A percentile compares a stretch with the other conserved stretches of the same genome.
Conservation (phyloP, 2,113 vertebrate genomes). For the Anseranas semipalmata region DNA sequence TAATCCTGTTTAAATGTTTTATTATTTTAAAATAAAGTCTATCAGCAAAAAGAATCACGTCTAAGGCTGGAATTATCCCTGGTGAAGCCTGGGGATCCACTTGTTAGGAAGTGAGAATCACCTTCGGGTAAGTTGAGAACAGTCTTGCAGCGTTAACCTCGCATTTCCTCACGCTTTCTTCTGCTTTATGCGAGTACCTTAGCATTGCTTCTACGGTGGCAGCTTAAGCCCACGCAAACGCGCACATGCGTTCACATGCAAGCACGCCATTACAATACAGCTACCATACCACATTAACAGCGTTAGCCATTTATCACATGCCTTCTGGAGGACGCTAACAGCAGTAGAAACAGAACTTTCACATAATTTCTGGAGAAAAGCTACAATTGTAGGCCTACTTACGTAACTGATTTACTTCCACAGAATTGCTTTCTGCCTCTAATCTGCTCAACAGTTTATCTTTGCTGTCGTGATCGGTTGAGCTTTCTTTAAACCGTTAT, state of each 20-base stretch:
- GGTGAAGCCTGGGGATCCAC: background rate
- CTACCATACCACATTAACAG: background rate
- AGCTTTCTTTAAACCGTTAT: constrained; percentile 61
- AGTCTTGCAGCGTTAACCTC: background rate
- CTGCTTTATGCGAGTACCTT: background rate
- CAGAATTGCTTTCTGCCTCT: constrained; percentile 66
- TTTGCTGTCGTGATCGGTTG: constrained; percentile 34
- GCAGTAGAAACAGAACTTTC: background rate
- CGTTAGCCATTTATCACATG: background rate
- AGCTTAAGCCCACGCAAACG: background rate
- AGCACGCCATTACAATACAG: background rate
- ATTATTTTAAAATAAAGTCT: background rate
- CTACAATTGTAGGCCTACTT: constrained; percentile 42
- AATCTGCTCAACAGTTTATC: constrained; percentile 74
- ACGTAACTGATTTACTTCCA: constrained; percentile 49
- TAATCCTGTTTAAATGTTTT: background rate
- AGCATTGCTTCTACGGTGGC: background rate
- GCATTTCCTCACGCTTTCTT: background rate
- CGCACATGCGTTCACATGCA: background rate
- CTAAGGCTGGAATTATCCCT: background rate
- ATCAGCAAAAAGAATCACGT: background rate
- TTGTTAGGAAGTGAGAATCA: background rate
- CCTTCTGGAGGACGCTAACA: background rate
- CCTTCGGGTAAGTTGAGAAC: background rate
- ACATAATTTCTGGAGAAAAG: constrained; percentile 4